Evolutionary conservation across 2,888 invertebrate species (phyloP), one percentile per base, ranked within the genome.

Genomic region (Aphrophora alni): DNA sequence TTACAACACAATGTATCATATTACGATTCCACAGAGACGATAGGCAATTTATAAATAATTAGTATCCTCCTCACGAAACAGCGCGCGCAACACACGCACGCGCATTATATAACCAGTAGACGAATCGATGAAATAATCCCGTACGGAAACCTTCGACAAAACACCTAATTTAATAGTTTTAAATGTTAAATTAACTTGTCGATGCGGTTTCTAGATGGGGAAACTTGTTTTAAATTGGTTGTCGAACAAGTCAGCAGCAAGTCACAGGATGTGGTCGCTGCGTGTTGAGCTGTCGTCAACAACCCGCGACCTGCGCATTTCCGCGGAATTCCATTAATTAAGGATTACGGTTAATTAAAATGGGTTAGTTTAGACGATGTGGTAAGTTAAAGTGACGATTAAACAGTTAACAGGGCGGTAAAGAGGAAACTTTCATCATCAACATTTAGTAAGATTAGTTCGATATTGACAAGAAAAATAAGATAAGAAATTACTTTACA

Each of bases 101-200:
- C 59, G 59, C 59, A 21, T 21, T 21, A 59, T 8, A 59, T 3
- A n/a, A 1, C 0, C 4, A 59, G 21, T 21, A 21, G 59, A 21
- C 59, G 21, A 59, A 59, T 59, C 59, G 59, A 59, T 59, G 59
- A 59, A 59, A 21, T 59, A 59, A 59, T 59, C 59, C 59, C 21
- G 59, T 59, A n/a, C 59, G 21, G 59, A 59, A 21, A n/a, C 14
- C 59, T 2, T 3, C 59, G 59, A 59, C 59, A 59, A 59, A 59
- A 59, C 59, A 59, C 59, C 59, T 59, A 59, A 59, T 59, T 59
- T 59, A 59, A 59, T 59, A 59, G 59, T 59, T 59, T 59, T 59
- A 12, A 59, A 59, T 59, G 59, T 59, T 7, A 59, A 59, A 59
- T 59, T 21, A 21, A 21, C 59, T 59, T 59, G 59, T 21, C 21